Evolutionary conservation across 2,113 vertebrate genomes (phyloP), one percentile per base, ranked within the genome.

Genomic region (Puntigrus tetrazona): DNA sequence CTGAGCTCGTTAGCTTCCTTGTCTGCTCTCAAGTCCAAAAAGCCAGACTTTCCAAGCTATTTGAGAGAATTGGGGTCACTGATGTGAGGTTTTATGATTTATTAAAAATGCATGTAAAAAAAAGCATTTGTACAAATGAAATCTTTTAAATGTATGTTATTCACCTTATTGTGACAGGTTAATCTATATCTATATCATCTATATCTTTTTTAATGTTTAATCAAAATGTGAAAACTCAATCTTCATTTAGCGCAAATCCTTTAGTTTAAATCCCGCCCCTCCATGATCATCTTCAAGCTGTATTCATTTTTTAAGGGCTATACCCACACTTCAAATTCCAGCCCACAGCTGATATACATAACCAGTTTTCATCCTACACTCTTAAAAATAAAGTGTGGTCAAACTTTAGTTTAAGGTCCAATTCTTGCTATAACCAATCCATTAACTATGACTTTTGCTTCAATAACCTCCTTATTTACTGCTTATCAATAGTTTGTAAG

Each of bases 1-100:
- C 27, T 47, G 41, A 45, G 52, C 76, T 70, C 16, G 65, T 55
- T 78, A 69, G 65, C 80, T 85, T 83, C 57, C 80, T 69, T 55
- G 75, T 79, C 79, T 38, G 65, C 63, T 41, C 10, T 52, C 27
- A 50, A 69, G 45, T 86, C 72, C 27, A 47, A 63, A 43, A 75
- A 25, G 67, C 29, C 61, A 81, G 29, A 59, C 43, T 43, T 81
- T 38, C 27, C 22, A 55, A 52, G 31, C 6, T 2, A 65, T 41
- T 8, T 8, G 2, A 75, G 25, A 50, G 11, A 13, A n/a, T 25
- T 45, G 13, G 11, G 72, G 25, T 75, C 72, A 75, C 27, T 47
- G 25, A 27, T 27, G 6, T 50, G 8, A 36, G 27, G 41, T 45
- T 74, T 74, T 74, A 25, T 3, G 36, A 74, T 74, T 74, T 47